Conservation (phyloP, 2,888 invertebrate genomes). For the Erebia epiphron region DNA sequence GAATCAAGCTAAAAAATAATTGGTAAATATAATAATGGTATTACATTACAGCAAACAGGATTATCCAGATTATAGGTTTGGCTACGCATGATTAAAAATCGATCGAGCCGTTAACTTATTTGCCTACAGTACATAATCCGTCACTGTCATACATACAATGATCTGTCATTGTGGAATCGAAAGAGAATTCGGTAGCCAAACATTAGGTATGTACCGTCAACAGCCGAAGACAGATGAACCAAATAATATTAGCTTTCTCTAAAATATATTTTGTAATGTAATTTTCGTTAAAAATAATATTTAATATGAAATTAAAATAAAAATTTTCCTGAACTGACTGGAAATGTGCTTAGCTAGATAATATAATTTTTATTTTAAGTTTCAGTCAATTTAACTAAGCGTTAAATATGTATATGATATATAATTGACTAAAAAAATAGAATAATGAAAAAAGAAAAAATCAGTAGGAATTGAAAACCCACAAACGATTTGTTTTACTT, state of each 20-base stretch:
- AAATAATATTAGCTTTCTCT: neutral
- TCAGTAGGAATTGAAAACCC: too few species aligned
- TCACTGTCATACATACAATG: conserved; percentile 40
- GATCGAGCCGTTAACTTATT: conserved; percentile 25
- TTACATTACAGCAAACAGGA: conserved; percentile 3
- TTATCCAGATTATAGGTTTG: conserved; percentile 23
- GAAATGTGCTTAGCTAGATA: too few species aligned
- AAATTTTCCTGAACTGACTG: too few species aligned
- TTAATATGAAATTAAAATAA: too few species aligned
- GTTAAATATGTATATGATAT: too few species aligned
- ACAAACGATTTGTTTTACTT: too few species aligned
- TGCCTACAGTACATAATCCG: conserved; percentile 41
- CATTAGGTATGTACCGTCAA: conserved; percentile 7
- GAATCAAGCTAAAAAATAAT: too few species aligned
- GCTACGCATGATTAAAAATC: conserved; percentile 21
- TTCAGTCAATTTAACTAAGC: too few species aligned
- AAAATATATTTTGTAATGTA: neutral
- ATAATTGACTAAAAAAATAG: too few species aligned
- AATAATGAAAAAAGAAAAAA: too few species aligned
- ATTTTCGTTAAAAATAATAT: neutral
- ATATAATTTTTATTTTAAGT: too few species aligned
- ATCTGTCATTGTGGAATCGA: conserved; percentile 29
- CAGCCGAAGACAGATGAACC: neutral
- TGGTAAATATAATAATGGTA: too few species aligned
- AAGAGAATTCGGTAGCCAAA: conserved; percentile 23